Evolutionary conservation across 2,797 vertebrate genomes (phyloP).

Genomic region (Acanthurus tractus): DNA sequence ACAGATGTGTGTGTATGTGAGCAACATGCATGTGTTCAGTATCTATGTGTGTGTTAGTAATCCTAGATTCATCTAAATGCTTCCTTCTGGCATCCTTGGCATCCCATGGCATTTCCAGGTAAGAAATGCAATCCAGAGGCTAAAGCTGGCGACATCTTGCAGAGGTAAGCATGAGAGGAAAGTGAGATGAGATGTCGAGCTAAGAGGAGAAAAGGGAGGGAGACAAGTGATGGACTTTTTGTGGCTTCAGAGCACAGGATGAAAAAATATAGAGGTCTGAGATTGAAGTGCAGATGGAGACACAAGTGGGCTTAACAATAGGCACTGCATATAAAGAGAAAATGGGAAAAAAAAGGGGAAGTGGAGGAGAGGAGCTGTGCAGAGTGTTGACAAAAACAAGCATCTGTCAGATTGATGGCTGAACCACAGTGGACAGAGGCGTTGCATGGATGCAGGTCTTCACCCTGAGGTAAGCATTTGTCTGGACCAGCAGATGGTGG

Average conservation of each 20-base stretch:
- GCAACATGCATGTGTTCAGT: slow-evolving; percentile 28
- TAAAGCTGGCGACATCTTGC: slow-evolving; percentile 52
- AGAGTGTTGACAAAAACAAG: slow-evolving; percentile 39
- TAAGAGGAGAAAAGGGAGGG: slow-evolving; percentile 31
- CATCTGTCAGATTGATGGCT: slow-evolving; percentile 36
- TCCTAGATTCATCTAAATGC: slow-evolving; percentile 60
- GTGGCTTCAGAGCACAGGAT: slow-evolving; percentile 48
- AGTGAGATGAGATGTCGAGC: slow-evolving; percentile 55
- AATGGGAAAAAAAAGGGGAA: slow-evolving; percentile 28
- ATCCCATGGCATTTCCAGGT: slow-evolving; percentile 38
- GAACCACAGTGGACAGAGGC: slow-evolving; percentile 14
- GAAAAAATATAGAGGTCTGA: slow-evolving; percentile 36
- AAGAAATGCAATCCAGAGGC: slow-evolving; percentile 71
- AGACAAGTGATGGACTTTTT: slow-evolving; percentile 55
- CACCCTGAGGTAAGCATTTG: neutral
- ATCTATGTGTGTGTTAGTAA: slow-evolving; percentile 13
- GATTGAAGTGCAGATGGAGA: slow-evolving; percentile 52
- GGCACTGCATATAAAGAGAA: slow-evolving; percentile 35
- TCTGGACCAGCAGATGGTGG: slow-evolving; percentile 4
- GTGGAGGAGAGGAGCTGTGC: slow-evolving; percentile 23
- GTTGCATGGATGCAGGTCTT: slow-evolving; percentile 23
- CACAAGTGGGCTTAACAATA: slow-evolving; percentile 43
- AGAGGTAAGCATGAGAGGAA: slow-evolving; percentile 47
- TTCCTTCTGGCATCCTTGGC: slow-evolving; percentile 65
- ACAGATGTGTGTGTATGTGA: slow-evolving; percentile 18